Evolutionary conservation across 2,888 invertebrate species (phyloP).

Genomic region (Teleogryllus oceanicus): DNA sequence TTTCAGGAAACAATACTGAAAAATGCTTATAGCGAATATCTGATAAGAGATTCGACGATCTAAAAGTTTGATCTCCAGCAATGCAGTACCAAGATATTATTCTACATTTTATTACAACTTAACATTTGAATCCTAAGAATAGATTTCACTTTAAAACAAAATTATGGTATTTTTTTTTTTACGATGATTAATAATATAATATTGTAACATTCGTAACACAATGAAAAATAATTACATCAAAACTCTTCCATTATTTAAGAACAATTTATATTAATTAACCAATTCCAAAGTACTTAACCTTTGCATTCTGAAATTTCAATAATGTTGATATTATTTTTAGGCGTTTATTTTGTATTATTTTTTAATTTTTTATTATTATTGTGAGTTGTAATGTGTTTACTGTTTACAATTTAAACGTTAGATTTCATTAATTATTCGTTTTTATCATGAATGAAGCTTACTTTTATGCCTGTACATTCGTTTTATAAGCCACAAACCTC

Average conservation of each 20-base stretch:
- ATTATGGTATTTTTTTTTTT: background rate
- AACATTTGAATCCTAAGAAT: slow-evolving; percentile 26
- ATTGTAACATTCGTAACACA: background rate
- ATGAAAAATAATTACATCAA: too few species aligned
- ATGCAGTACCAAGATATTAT: slow-evolving; percentile 24
- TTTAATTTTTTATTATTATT: too few species aligned
- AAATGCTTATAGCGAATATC: slow-evolving; percentile 23
- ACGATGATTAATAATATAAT: background rate
- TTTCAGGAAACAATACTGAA: slow-evolving; percentile 23
- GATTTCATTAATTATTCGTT: background rate
- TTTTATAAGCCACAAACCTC: background rate
- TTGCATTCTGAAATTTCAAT: background rate
- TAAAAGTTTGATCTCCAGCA: slow-evolving; percentile 27
- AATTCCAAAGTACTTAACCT: background rate
- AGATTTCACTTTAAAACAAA: slow-evolving; percentile 25
- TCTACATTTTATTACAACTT: slow-evolving; percentile 23
- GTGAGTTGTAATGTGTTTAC: too few species aligned
- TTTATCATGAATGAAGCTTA: slow-evolving; percentile 23
- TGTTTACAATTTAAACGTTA: too few species aligned
- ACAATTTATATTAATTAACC: too few species aligned
- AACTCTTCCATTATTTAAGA: too few species aligned
- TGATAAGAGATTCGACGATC: slow-evolving; percentile 24
- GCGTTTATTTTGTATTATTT: background rate
- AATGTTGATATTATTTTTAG: background rate
- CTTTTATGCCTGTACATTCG: slow-evolving; percentile 19